Conservation (phyloP, 92 coral and sea anemone genomes). For the Epizoanthus scotinus region DNA sequence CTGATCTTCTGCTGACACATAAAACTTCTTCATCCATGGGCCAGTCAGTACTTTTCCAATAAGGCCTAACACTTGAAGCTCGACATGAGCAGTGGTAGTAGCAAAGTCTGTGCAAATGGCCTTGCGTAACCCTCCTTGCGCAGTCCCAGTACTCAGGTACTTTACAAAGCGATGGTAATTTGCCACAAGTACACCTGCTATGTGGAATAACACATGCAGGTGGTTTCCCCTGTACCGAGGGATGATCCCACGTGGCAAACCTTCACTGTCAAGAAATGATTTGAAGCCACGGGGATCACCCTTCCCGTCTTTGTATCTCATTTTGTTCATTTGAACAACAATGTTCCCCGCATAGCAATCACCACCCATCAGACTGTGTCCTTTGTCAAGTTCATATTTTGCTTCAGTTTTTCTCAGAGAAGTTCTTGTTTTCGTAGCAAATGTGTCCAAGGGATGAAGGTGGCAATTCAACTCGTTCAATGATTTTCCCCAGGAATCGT, state of each 20-base stretch:
- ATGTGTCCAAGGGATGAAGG: constrained; percentile 28
- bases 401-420: not conserved
- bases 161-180: not conserved
- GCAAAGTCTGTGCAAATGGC: too few relatives aligned
- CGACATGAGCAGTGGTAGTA: too few relatives aligned
- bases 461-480: too few relatives aligned
- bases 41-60: too few relatives aligned
- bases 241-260: constrained; percentile 15
- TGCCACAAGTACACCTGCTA: constrained; percentile 17
- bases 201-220: constrained; percentile 12
- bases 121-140: not conserved
- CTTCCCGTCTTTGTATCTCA: constrained; percentile 11
- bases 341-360: too few relatives aligned
- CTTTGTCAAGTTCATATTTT: not conserved
- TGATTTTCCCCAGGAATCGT: too few relatives aligned
- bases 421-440: constrained; percentile 9
- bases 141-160: not conserved
- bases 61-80: too few relatives aligned
- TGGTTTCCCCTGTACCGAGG: constrained; percentile 29
- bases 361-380: too few relatives aligned
- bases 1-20: too few relatives aligned
- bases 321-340: constrained; percentile 8
- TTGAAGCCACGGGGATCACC: too few relatives aligned
- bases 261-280: not conserved
- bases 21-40: too few relatives aligned